phyloP scores from a whole-genome alignment of 2,888 invertebrate genomes.

The Choreutis nemorana region DNA sequence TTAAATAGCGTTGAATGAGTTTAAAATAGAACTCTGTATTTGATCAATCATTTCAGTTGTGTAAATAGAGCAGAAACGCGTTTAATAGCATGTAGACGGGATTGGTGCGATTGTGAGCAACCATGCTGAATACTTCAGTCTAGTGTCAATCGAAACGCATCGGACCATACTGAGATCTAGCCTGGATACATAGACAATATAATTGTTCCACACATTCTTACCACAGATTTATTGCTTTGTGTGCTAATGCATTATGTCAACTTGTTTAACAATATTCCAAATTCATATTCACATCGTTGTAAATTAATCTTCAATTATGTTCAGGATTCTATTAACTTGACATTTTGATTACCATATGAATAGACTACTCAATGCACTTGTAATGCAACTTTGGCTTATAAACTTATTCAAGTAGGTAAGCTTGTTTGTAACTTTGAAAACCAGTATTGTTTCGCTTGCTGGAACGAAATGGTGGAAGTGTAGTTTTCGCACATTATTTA shows the following conservation, averaged over 20 bases:
- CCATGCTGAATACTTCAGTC: slow-evolving; percentile 18
- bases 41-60: slow-evolving; percentile 42
- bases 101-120: slow-evolving; percentile 44
- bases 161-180: slow-evolving; percentile 37
- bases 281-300: slow-evolving; percentile 2
- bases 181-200: slow-evolving; percentile 29
- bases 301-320: slow-evolving; percentile 3
- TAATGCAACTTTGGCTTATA: no score
- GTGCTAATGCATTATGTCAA: slow-evolving; percentile 19
- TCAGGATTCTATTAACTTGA: slow-evolving; percentile 1
- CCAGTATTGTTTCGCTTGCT: no score
- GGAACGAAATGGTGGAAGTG: no score
- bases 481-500: no score
- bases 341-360: no score
- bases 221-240: slow-evolving; percentile 25
- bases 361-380: no score
- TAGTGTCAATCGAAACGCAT: slow-evolving; percentile 27
- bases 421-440: no score
- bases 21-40: slow-evolving; percentile 44
- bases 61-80: slow-evolving; percentile 53
- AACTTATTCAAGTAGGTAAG: no score
- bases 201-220: slow-evolving; percentile 35
- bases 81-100: slow-evolving; percentile 38
- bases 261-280: slow-evolving; percentile 4
- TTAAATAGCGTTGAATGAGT: slow-evolving; percentile 22